Percentiles rank a stretch among this genome's conserved stretches.
phyloP scores from a whole-genome alignment of 1,140 invertebrate species.

The Hypothenemus hampei region DNA sequence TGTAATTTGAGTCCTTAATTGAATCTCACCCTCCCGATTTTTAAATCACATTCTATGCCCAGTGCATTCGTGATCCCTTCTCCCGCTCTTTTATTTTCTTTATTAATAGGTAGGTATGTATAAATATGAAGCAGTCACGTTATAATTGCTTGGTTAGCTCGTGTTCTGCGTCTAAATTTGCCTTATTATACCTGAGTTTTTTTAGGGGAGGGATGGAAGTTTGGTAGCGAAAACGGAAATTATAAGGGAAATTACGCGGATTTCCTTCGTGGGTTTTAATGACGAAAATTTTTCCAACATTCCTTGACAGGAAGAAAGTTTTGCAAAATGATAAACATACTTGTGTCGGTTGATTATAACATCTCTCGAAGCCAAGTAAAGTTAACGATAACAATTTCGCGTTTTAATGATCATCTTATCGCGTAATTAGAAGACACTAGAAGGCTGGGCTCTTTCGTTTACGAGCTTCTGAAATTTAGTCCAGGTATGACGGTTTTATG shows the following conservation, averaged over 20 bases:
- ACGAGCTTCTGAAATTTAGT: conserved; percentile 18
- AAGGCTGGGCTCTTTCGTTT: conserved; percentile 12
- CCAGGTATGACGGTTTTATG: conserved; percentile 14
- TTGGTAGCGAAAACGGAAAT: conserved; percentile 13
- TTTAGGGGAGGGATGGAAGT: conserved; percentile 16
- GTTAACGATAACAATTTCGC: conserved; percentile 19
- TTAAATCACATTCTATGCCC: conserved; percentile 36
- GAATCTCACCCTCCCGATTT: conserved; percentile 34
- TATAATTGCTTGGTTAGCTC: conserved; percentile 38
- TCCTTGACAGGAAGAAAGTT: no score
- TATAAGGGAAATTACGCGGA: conserved; percentile 18
- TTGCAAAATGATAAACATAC: no score
- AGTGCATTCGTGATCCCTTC: conserved; percentile 36
- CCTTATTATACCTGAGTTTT: conserved; percentile 16
- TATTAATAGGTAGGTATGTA: conserved; percentile 41
- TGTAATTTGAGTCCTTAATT: conserved; percentile 42
- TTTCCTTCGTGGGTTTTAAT: conserved; percentile 12
- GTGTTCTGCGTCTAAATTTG: conserved; percentile 25
- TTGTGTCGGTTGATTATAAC: no score
- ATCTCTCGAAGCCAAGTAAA: conserved; percentile 1
- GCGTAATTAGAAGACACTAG: conserved; percentile 20
- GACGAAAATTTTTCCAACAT: conserved; percentile 4
- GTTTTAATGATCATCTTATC: conserved; percentile 24
- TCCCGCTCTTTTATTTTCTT: conserved; percentile 40
- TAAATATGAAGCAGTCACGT: conserved; percentile 37